Evolutionary conservation across 2,888 invertebrate genomes (phyloP).

Genomic region (Clepsis dumicolana): DNA sequence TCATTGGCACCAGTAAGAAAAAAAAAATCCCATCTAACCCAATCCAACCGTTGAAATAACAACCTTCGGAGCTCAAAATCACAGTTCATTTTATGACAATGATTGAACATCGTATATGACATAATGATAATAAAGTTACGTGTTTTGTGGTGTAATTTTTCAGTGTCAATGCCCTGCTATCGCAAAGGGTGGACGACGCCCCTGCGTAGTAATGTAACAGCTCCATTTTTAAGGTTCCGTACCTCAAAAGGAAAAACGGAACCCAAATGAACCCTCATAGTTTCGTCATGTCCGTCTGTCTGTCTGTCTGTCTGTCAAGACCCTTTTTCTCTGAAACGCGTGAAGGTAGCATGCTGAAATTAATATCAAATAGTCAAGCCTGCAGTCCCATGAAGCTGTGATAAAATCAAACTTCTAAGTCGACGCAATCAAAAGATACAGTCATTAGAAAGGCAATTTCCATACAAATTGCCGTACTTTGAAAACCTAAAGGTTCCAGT

Average conservation of each 20-base stretch:
- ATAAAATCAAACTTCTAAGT: too few relatives aligned
- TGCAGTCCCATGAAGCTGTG: too few relatives aligned
- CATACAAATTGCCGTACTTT: too few relatives aligned
- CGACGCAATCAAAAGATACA: too few relatives aligned
- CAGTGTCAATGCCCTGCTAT: constrained; percentile 41
- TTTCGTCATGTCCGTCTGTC: not conserved
- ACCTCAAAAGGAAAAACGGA: too few relatives aligned
- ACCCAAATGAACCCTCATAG: not conserved
- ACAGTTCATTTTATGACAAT: not conserved
- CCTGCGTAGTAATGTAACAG: constrained; percentile 1
- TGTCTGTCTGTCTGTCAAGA: too few relatives aligned
- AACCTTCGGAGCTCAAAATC: not conserved
- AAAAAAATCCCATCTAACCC: not conserved
- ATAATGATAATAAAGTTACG: not conserved
- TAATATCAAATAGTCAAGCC: too few relatives aligned
- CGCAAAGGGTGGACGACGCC: constrained; percentile 25
- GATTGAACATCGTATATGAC: not conserved
- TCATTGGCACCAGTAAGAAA: constrained; percentile 17
- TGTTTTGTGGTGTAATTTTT: constrained; percentile 23
- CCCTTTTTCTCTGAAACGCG: too few relatives aligned
- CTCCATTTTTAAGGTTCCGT: constrained; percentile 17
- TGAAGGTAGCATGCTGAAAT: too few relatives aligned
- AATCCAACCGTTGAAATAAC: not conserved
- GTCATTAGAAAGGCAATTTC: too few relatives aligned
- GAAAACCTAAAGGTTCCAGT: too few relatives aligned